Percentiles rank a stretch among this genome's conserved stretches.
Conservation (phyloP, 2,113 vertebrate genomes). For the Plotosus lineatus region DNA sequence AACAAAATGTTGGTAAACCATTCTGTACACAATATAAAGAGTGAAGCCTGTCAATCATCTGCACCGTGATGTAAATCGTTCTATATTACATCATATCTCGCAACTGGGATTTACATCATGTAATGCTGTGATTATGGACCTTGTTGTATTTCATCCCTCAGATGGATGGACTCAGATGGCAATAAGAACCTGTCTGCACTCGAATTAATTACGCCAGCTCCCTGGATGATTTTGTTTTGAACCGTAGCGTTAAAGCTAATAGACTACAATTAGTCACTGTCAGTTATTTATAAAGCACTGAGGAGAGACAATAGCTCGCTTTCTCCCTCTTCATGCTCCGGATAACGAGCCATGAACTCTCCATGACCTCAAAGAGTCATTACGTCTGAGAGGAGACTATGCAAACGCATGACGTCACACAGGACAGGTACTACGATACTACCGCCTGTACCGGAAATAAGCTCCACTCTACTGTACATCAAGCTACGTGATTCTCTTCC, state of each 20-base stretch:
- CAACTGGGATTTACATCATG: background rate
- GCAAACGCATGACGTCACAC: background rate
- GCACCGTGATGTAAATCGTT: background rate
- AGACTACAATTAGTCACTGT: background rate
- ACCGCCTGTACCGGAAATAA: background rate
- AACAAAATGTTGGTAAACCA: no score
- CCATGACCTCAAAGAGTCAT: background rate
- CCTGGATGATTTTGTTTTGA: background rate
- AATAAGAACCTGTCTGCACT: background rate
- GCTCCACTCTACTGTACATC: background rate
- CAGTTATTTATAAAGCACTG: background rate
- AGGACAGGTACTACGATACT: background rate
- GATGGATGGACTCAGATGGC: background rate
- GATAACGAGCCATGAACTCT: background rate
- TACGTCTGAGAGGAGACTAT: background rate
- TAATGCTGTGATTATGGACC: background rate
- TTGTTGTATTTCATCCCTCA: background rate
- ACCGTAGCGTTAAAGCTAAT: background rate
- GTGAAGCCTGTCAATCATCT: no score
- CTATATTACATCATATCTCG: background rate
- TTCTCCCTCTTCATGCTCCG: background rate
- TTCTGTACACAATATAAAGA: background rate
- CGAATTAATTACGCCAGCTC: background rate
- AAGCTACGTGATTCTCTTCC: background rate
- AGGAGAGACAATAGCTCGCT: background rate